phyloP scores from a whole-genome alignment of 2,113 vertebrate genomes.

The Lophotis ruficrista region DNA sequence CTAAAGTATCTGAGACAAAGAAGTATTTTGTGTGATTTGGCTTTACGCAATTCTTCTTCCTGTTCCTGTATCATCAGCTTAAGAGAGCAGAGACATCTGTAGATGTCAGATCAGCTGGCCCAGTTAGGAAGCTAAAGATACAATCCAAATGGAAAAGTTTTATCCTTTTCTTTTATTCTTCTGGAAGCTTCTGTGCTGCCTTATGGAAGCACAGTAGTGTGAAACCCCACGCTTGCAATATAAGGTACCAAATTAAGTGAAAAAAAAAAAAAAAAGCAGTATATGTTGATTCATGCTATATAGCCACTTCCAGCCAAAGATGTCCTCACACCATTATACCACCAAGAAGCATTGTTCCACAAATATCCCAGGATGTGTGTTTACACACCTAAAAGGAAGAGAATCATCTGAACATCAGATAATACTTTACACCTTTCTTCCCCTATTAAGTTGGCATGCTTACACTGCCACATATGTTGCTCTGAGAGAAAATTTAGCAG shows the following conservation, averaged over 20 bases:
- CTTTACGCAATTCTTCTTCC: neutral
- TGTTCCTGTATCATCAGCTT: neutral
- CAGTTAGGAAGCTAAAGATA: neutral
- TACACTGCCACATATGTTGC: fast-evolving
- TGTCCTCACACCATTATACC: neutral
- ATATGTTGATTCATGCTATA: neutral
- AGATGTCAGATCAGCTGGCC: neutral
- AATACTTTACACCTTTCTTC: neutral
- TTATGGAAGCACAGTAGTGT: neutral
- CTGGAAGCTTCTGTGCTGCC: neutral
- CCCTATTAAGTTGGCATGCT: fast-evolving
- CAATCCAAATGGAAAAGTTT: neutral
- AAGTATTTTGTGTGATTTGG: neutral
- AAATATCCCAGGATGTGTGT: neutral
- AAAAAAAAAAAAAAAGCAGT: neutral
- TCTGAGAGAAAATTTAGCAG: neutral
- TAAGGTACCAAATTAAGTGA: neutral
- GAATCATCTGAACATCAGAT: neutral
- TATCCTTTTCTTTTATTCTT: neutral
- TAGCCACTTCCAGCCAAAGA: neutral
- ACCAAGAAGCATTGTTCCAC: neutral
- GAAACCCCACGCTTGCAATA: neutral
- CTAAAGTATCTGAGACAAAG: neutral
- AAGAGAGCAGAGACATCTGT: neutral
- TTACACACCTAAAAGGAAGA: neutral